Evolutionary conservation across 2,888 invertebrate species (phyloP), one percentile per base, ranked within the genome.

Genomic region (Netelia melanura): DNA sequence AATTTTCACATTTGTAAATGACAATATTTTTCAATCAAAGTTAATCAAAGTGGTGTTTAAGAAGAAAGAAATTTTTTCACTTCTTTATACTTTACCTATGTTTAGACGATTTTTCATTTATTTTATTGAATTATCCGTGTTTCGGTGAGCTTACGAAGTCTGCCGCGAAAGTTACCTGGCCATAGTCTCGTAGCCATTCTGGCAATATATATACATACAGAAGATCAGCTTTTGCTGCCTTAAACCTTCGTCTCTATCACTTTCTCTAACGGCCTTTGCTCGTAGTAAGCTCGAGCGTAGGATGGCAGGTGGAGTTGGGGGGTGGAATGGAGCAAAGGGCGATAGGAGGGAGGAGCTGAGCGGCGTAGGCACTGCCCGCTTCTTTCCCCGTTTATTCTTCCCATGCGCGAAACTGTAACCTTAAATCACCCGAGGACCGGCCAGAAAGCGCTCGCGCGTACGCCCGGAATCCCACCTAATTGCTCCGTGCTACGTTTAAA

Each of bases 401-500:
- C 83, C 58, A 72, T 43, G 70, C 72, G 84, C 88, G 88, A 88
- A 90, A 91, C 89, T 90, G 90, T 90, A 91, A 89, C 87, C 90
- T 90, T 92, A 92, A 92, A 92, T 92, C 92, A 92, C 92, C 90
- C 11, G 72, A 77, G 71, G 76, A 76, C 79, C 90, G 90, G 77
- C 86, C 91, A 88, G 30, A 30, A 30, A 30, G 30, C 30, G 90
- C 91, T 88, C 89, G 88, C 86, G 86, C 86, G 88, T 86, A 87
- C 61, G 61, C 87, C 89, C 86, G 89, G 89, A 90, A 90, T 89
- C 91, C 89, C 89, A 87, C 90, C 92, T 93, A 93, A 93, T 93
- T 92, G 92, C 92, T 91, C 90, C 86, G 89, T 89, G 91, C 91
- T 91, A 90, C 92, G 91, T 93, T 92, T 92, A 92, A 92, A 93